Conservation (phyloP, 2,888 invertebrate species). For the Hyles lineata region DNA sequence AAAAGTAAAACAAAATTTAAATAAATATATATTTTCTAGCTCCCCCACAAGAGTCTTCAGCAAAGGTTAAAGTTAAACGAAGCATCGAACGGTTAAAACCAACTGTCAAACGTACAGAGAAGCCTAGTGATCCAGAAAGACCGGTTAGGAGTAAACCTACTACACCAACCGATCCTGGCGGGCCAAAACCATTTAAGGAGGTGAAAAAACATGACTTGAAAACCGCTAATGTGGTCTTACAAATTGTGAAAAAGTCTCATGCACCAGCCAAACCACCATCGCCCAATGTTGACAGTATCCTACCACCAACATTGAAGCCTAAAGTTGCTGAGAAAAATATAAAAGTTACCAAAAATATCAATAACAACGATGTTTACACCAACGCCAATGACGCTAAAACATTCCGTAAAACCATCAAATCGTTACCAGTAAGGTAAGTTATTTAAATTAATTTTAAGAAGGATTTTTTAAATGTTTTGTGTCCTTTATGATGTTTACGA, state of each 20-base stretch:
- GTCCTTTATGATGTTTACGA: slow-evolving; percentile 20
- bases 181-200: slow-evolving; percentile 50
- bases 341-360: slow-evolving; percentile 73
- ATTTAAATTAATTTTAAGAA: not conserved
- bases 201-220: slow-evolving; percentile 59
- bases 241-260: slow-evolving; percentile 72
- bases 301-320: slow-evolving; percentile 72
- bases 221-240: slow-evolving; percentile 66
- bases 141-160: slow-evolving; percentile 60
- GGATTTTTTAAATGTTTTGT: not conserved
- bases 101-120: slow-evolving; percentile 56
- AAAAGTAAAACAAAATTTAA: not conserved
- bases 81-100: slow-evolving; percentile 59
- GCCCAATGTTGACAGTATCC: slow-evolving; percentile 49
- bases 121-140: slow-evolving; percentile 59
- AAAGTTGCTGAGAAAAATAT: slow-evolving; percentile 60
- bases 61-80: slow-evolving; percentile 58
- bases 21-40: slow-evolving; percentile 44
- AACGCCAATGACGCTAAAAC: slow-evolving; percentile 62
- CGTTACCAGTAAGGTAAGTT: slow-evolving; percentile 62
- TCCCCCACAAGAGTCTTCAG: slow-evolving; percentile 51
- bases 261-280: slow-evolving; percentile 52
- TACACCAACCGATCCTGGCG: slow-evolving; percentile 59
- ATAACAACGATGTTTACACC: slow-evolving; percentile 78
- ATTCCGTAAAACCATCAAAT: slow-evolving; percentile 55